Base-by-base conservation (phyloP, 2,113 vertebrate species). In the Meleagris gallopavo region DNA sequence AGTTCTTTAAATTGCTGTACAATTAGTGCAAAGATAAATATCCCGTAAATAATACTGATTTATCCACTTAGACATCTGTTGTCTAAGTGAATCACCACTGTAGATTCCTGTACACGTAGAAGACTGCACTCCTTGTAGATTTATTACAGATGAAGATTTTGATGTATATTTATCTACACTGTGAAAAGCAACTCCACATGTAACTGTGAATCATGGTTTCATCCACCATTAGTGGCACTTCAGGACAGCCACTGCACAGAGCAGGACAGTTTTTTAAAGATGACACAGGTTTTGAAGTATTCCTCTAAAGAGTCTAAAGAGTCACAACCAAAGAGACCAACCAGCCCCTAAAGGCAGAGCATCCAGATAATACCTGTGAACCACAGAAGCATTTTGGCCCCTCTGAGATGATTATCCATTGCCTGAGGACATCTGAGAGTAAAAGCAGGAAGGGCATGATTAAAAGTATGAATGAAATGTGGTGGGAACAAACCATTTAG, bases 381-480 rank as follows among this genome's bases (percentile, higher is more conserved):
- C 4, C 30, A 50, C 22, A 43, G 18, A 69, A 78, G 30, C 6
- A 36, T 65, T 66, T 36, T 72, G 40, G 52, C 0, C 0, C 58
- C 30, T 36, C 0, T 3, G 43, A 69, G 5, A 0, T 65, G 36
- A 40, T 0, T 0, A 54, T 52, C 34, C 11, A 78, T 71, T 72
- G 11, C 32, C 22, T 76, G 9, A 75, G 21, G 50, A 50, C 6
- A 86, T 22, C 36, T 45, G 40, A 72, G 29, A 74, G 11, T 45
- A 75, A 90, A 54, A 85, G 43, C 27, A 77, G 70, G 77, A 81
- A 80, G 13, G 32, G 32, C 17, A 17, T 50, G 36, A 50, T 57
- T 29, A 70, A 75, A 70, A 70, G 3, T 22, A 67, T 57, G 57
- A 76, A 67, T 2, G 78, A 46, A 76, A 72, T 7, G 4, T 21